Percentiles rank a stretch among this genome's conserved stretches.
Evolutionary conservation across 1,140 invertebrate genomes (phyloP).

Genomic region (Pachypeltis micranthus): DNA sequence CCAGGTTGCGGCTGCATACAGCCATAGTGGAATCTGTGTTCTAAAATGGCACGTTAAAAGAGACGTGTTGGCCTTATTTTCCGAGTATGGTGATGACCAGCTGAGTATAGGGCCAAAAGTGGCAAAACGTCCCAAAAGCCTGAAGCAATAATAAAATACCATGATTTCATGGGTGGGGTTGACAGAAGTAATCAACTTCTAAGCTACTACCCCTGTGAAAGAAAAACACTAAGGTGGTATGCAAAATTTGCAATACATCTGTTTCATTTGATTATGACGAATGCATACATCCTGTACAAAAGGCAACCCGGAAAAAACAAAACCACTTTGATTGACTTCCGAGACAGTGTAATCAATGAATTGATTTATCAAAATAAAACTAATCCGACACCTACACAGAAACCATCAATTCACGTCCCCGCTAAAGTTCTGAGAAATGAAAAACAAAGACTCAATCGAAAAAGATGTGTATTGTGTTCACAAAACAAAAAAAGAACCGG

Average conservation of each 20-base stretch:
- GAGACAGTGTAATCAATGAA: no score
- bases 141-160: constrained; percentile 17
- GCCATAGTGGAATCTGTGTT: not conserved
- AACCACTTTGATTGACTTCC: no score
- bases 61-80: not conserved
- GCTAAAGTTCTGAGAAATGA: no score
- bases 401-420: no score
- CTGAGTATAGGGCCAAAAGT: no score
- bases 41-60: not conserved
- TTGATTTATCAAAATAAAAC: no score
- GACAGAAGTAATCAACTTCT: constrained; percentile 19
- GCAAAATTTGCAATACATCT: constrained; percentile 20
- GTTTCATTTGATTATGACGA: constrained; percentile 16
- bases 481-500: no score
- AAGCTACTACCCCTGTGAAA: constrained; percentile 17
- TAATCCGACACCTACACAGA: no score
- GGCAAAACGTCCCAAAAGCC: no score
- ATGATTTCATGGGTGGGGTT: constrained; percentile 20
- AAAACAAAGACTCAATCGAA: no score
- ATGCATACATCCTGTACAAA: not conserved
- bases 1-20: not conserved
- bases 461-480: no score
- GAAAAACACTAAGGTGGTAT: constrained; percentile 23
- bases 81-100: not conserved
- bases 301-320: no score